Conservation (phyloP, 2,113 vertebrate genomes). For the Hippocampus mohnikei region DNA sequence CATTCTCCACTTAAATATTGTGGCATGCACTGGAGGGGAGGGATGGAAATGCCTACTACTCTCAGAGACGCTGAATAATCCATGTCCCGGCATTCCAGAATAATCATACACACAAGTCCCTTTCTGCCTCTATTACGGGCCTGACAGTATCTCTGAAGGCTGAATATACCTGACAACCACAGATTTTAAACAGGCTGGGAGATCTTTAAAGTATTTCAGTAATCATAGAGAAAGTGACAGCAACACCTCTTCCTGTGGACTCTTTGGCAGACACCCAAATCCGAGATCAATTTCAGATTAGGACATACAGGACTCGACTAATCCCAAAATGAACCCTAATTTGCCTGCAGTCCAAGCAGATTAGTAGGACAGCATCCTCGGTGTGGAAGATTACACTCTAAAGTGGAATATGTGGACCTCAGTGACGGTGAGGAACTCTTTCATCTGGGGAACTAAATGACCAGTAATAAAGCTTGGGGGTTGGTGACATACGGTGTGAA, state of each 20-base stretch:
- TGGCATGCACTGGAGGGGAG: too few relatives aligned
- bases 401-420: slow-evolving; percentile 9
- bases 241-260: background rate
- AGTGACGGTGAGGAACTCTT: background rate
- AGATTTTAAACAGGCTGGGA: too few relatives aligned
- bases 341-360: slow-evolving; percentile 27
- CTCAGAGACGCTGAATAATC: too few relatives aligned
- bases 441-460: background rate
- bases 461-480: background rate
- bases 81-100: background rate
- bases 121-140: background rate
- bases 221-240: background rate
- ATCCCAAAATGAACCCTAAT: slow-evolving; percentile 56
- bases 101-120: background rate
- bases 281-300: slow-evolving; percentile 52
- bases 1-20: too few relatives aligned
- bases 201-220: too few relatives aligned
- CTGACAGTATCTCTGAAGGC: background rate
- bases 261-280: slow-evolving; percentile 16
- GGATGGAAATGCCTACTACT: too few relatives aligned
- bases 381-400: background rate
- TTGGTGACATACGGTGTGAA: background rate
- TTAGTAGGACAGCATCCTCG: slow-evolving; percentile 21
- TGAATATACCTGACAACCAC: too few relatives aligned
- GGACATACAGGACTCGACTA: slow-evolving; percentile 33